Conservation (phyloP, 2,113 vertebrate genomes). For the Regulus satrapa region DNA sequence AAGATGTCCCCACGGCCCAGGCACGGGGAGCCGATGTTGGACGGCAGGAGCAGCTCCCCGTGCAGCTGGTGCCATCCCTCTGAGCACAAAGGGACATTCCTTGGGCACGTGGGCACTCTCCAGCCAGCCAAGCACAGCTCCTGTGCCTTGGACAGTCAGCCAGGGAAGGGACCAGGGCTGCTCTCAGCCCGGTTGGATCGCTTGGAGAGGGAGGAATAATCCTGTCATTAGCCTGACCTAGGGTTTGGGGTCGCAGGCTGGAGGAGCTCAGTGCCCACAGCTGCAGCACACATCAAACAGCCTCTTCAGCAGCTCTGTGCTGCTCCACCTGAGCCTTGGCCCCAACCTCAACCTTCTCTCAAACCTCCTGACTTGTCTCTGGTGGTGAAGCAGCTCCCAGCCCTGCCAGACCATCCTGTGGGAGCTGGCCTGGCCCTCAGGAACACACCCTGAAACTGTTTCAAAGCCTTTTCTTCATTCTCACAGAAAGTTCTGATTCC, state of each 20-base stretch:
- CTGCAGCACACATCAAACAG: background rate
- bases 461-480: background rate
- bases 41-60: background rate
- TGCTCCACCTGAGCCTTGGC: background rate
- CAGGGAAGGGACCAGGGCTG: background rate
- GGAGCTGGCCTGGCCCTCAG: background rate
- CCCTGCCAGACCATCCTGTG: background rate
- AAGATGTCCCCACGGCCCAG: background rate
- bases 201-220: background rate
- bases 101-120: background rate
- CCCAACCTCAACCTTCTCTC: background rate
- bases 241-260: background rate
- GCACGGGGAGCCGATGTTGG: background rate
- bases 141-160: background rate
- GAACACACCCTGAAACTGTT: background rate
- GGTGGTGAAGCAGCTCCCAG: background rate
- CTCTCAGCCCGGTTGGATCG: fast-evolving
- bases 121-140: background rate
- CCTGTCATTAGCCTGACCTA: background rate
- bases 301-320: background rate
- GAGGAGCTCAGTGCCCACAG: background rate
- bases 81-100: background rate
- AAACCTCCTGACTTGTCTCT: background rate
- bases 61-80: background rate
- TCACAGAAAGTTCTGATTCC: background rate